Evolutionary conservation across 2,888 invertebrate genomes (phyloP), one percentile per base, ranked within the genome.

Genomic region (Pyrocoelia pectoralis): DNA sequence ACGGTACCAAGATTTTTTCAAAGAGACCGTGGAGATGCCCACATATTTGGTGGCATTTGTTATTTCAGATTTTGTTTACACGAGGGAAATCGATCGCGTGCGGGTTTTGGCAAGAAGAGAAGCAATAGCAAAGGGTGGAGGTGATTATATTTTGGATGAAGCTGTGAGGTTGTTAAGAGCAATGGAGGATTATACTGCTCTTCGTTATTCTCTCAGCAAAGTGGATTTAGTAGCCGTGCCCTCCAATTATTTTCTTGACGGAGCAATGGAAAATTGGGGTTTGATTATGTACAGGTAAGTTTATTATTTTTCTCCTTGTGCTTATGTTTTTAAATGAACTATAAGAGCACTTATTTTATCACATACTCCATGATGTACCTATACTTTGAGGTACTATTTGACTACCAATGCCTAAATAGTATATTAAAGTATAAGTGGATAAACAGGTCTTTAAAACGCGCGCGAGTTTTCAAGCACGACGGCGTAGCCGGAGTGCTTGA

Each of bases 201-300:
- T 85, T 8, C 73, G 82, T 4, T 88, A 87, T 70, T 80, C 84
- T 59, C 83, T 67, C 13, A 17, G 89, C n/a, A 93, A 93, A 76
- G 84, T 93, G 78, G 91, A 93, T 73, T 86, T 93, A 72, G 87
- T 93, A 17, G 93, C 91, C 1, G 84, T 94, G 57, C 89, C 91
- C 0, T 90, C 93, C 0, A 3, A 8, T 5, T 56, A 56, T 12
- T 93, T 93, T 76, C 85, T 84, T 55, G 88, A 89, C 68, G 90
- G 90, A 46, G 93, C 93, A 52, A 93, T 94, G 93, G 93, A 94
- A 77, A 94, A 94, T 77, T 94, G 93, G 93, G 94, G 94, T 9
- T 82, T 94, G n/a, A 43, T 61, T n/a, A 43, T 50, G 6, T 60
- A 59, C 12, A 18, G 53, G 59, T 59, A 59, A 49, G 24, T 17